Evolutionary conservation across 2,888 invertebrate genomes (phyloP), one percentile per base, ranked within the genome.

Genomic region (Fragum whitleyi): DNA sequence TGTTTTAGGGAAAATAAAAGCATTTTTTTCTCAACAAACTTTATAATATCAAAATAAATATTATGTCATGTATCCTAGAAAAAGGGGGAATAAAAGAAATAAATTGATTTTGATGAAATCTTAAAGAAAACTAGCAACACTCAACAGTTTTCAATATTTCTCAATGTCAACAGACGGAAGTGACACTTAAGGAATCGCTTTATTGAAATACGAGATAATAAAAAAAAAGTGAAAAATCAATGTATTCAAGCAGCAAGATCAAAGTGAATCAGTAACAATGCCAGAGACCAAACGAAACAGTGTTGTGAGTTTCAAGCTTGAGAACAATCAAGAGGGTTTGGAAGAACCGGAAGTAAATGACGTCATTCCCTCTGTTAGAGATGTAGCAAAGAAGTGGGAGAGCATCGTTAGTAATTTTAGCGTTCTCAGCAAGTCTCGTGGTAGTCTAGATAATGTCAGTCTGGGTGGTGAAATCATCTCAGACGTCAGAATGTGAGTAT

Each of bases 251-350:
- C 3, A 14, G 47, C 14, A 19, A 47, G 47, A 47, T 47, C 47
- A 47, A 47, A 47, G 47, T 47, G 47, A 47, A 47, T 3, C 3
- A 61, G 28, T 26, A 14, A 65, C 65, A 65, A 65, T 65, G 65
- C 65, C 21, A 16, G 65, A 39, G 36, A 65, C 23, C 9, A 65
- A 65, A 26, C 42, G 65, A 3, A 36, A 36, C 9, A 65, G 65
- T 65, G 42, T 65, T 19, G 65, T 65, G 23, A 65, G 65, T 39
- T 65, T 65, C 11, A 65, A 65, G 42, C 65, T 65, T 23, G 61
- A 61, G 2, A 26, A 21, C n/a, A 23, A 61, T 11, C 29, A 61
- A 61, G 61, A 32, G 16, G 61, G 29, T 19, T 16, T 23, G 1
- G 42, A 42, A 3, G 19, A 26, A n/a, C 11, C 16, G 23, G 65